phyloP scores from a whole-genome alignment of 2,113 vertebrate species.

The Pterophyllum scalare region DNA sequence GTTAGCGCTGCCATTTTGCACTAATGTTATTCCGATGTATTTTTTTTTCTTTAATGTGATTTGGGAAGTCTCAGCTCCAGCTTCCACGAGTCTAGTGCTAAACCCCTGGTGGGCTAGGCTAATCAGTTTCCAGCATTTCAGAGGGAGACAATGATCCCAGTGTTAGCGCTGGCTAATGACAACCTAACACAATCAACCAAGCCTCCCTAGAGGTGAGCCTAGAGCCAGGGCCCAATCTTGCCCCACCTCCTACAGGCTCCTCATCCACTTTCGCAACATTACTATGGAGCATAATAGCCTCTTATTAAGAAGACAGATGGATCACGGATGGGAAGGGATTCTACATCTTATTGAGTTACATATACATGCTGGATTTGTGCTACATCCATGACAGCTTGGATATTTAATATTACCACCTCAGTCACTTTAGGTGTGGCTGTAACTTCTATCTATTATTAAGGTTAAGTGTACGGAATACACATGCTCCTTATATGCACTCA shows the following conservation, averaged over 20 bases:
- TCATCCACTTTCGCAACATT: constrained; percentile 81
- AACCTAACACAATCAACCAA: constrained; percentile 81
- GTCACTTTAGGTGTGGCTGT: constrained; percentile 13
- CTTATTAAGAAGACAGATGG: constrained; percentile 80
- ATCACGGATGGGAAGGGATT: constrained; percentile 57
- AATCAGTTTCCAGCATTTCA: constrained; percentile 85
- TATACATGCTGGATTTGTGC: constrained; percentile 41
- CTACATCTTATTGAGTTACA: constrained; percentile 75
- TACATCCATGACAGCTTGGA: constrained; percentile 32
- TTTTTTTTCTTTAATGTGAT: constrained; percentile 85
- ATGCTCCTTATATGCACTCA: neutral
- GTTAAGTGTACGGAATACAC: neutral
- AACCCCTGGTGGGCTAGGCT: constrained; percentile 75
- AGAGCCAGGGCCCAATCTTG: constrained; percentile 61
- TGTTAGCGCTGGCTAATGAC: constrained; percentile 84
- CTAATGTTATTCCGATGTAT: constrained; percentile 90
- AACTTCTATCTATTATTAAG: neutral
- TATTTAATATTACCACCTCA: constrained; percentile 26
- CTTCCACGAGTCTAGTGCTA: constrained; percentile 68
- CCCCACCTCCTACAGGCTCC: constrained; percentile 69
- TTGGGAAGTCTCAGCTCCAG: constrained; percentile 74
- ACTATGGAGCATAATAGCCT: constrained; percentile 79
- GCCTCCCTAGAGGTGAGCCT: constrained; percentile 72
- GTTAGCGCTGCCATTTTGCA: constrained; percentile 83
- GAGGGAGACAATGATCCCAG: constrained; percentile 84